Conservation (phyloP, 2,113 vertebrate genomes). For the Barnardius zonarius region DNA sequence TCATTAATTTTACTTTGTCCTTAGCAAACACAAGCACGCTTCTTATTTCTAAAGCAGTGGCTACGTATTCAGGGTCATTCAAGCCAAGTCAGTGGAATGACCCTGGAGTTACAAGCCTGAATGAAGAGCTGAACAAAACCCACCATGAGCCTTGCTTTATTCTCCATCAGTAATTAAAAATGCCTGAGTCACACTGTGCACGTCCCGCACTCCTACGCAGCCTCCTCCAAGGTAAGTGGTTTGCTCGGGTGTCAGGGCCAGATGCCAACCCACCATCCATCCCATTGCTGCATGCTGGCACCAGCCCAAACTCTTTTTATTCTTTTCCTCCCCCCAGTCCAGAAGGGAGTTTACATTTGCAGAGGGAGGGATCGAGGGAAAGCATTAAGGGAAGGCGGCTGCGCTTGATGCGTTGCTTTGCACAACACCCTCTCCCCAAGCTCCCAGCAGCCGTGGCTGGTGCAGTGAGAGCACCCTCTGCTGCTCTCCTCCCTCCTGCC, state of each 20-base stretch:
- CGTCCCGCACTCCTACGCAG: not conserved
- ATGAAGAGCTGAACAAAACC: slow-evolving; percentile 10
- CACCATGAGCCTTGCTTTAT: not conserved
- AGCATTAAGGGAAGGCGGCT: not conserved
- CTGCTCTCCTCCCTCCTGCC: not conserved
- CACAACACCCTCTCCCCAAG: not conserved
- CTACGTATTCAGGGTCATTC: not conserved
- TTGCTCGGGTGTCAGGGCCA: not conserved
- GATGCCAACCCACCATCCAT: not conserved
- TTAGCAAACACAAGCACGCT: rapidly evolving
- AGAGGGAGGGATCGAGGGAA: not conserved
- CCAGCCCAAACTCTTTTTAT: not conserved
- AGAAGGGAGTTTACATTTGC: not conserved
- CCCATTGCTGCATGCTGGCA: not conserved
- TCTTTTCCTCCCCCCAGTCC: not conserved
- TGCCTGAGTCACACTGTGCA: not conserved
- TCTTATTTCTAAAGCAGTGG: not conserved
- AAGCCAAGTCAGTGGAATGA: not conserved
- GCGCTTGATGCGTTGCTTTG: rapidly evolving
- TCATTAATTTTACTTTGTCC: not conserved
- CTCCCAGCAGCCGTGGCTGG: not conserved
- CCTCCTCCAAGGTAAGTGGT: not conserved
- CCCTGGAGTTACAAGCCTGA: not conserved
- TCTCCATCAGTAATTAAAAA: not conserved
- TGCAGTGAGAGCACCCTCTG: slow-evolving; percentile 51